Conservation (phyloP, 2,113 vertebrate species). For the Labeo catla region DNA sequence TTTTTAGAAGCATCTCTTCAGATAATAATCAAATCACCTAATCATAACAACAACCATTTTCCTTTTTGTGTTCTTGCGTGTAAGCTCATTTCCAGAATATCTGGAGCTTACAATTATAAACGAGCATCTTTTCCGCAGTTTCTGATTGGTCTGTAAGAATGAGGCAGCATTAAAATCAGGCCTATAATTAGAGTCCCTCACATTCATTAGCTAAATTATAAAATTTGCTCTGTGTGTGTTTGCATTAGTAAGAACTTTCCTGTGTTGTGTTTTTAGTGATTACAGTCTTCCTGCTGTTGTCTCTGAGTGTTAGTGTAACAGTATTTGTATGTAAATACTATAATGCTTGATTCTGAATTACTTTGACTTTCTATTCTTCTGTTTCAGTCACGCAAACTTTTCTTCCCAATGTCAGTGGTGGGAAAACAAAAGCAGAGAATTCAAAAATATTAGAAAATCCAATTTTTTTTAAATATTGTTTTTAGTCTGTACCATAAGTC, state of each 20-base stretch:
- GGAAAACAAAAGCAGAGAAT: neutral
- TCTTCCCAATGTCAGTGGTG: neutral
- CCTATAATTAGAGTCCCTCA: constrained; percentile 74
- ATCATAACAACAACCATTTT: neutral
- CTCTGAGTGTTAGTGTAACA: constrained; percentile 26
- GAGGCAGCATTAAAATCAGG: constrained; percentile 52
- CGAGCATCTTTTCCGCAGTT: constrained; percentile 70
- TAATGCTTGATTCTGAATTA: neutral
- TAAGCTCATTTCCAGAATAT: constrained; percentile 63
- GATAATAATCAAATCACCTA: neutral
- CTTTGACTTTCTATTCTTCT: neutral
- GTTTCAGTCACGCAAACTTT: neutral
- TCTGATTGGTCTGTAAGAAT: constrained; percentile 58
- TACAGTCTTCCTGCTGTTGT: constrained; percentile 31
- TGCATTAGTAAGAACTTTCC: constrained; percentile 45
- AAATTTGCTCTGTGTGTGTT: constrained; percentile 52
- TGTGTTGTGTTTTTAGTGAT: constrained; percentile 44
- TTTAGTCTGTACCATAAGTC: neutral
- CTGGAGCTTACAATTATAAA: constrained; percentile 76
- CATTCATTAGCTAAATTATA: constrained; percentile 72
- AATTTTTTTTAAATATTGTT: neutral
- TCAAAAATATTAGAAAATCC: neutral
- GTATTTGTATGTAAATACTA: neutral
- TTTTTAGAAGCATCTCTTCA: neutral
- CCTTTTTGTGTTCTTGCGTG: constrained; percentile 67